A percentile compares a stretch with the other conserved stretches of the same genome.
Evolutionary conservation across 2,113 vertebrate genomes (phyloP).

Genomic region (Megaceryle torquata): DNA sequence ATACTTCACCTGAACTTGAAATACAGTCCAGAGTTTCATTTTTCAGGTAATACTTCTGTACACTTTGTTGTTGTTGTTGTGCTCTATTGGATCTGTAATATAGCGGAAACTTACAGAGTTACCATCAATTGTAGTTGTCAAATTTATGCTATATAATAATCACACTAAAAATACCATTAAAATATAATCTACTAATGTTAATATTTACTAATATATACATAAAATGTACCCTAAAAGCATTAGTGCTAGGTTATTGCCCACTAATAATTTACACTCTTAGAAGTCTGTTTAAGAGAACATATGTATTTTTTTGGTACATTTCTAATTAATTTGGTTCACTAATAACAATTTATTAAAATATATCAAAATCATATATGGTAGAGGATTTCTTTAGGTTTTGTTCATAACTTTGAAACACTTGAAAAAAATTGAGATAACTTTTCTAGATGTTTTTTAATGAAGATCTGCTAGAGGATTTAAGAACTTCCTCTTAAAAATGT

Average conservation of each 20-base stretch:
- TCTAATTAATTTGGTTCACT: neutral
- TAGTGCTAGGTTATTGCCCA: accelerated
- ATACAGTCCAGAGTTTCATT: neutral
- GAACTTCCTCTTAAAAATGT: neutral
- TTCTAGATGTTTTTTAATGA: neutral
- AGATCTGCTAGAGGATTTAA: neutral
- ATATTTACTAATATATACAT: neutral
- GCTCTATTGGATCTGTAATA: neutral
- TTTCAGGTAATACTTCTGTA: neutral
- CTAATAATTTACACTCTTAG: neutral
- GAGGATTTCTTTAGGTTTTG: accelerated
- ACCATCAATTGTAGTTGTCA: neutral
- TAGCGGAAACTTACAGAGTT: neutral
- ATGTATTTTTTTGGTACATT: neutral
- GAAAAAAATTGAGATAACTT: neutral
- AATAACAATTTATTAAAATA: neutral
- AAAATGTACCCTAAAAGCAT: neutral
- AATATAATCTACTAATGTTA: neutral
- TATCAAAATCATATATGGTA: neutral
- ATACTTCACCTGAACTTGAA: neutral
- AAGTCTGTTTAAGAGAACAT: neutral
- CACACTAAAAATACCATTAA: neutral
- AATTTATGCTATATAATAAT: neutral
- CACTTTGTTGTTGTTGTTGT: neutral
- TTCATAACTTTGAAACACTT: neutral